Base-by-base conservation (phyloP, 2,797 vertebrate genomes). In the Myripristis murdjan region DNA sequence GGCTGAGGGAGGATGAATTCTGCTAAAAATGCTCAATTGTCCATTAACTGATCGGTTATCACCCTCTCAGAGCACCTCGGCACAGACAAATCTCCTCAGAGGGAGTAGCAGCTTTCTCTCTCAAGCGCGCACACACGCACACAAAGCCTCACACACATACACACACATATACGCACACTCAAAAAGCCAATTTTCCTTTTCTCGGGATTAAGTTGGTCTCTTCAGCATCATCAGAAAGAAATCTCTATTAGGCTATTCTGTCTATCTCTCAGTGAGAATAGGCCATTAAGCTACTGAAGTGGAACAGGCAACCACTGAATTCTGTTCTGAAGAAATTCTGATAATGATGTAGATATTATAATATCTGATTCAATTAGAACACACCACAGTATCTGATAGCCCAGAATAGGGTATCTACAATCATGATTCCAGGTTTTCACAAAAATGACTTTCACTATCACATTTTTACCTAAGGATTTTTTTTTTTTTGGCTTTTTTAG, bases 321-420 rank as follows among this genome's bases (percentile, higher is more conserved):
- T 70, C 48, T 63, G 10, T 68, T 77, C 56, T 69, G 35, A 73
- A 77, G 65, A 76, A 81, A 69, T 77, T 62, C 56, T 69, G 75
- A 83, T 85, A 88, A 88, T 81, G 68, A 83, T 59, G 77, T 33
- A 5, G 41, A 79, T 81, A 62, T 79, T 71, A 80, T 44, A 52
- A 79, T 84, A 78, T 83, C 70, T 77, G 81, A 87, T 84, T 70
- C 83, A 86, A 82, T 90, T 90, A 83, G 76, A 89, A 81, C 66
- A 46, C 65, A 66, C 59, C 53, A 74, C 44, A 67, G 49, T 59
- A 57, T 63, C 75, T 14, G 72, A 75, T 73, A 18, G 52, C 52
- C 59, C 52, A 0, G 22, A 77, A 70, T 4, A 52, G 47, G 63
- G 62, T 43, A 64, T 73, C 56, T 77, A 68, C 87, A 73, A 77